Evolutionary conservation across 2,888 invertebrate genomes (phyloP), one percentile per base, ranked within the genome.

Genomic region (Chloroclystis v-ata): DNA sequence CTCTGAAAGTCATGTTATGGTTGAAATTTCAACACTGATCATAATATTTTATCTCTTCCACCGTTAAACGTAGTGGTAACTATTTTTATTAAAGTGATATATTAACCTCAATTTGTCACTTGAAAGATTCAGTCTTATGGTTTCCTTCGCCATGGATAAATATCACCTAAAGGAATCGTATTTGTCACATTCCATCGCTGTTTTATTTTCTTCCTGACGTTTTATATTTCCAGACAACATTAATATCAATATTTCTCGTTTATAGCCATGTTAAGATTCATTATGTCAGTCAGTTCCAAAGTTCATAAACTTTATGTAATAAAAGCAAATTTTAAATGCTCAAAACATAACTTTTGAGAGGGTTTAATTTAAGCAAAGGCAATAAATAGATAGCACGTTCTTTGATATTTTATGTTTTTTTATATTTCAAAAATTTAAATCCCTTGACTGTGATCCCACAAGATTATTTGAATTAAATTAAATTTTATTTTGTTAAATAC

Each of bases 71-170:
- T 28, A n/a, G 24, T 28, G 28, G 28, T 20, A 37, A 11, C 30
- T 32, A 37, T 44, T n/a, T 13, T 13, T 33, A 33, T 33, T 20
- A 20, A 20, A 20, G 40, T 4, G 20, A 28, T 16, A 35, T 28
- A 39, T 41, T 41, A 49, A 44, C 40, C 41, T 41, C 26, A 37
- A 49, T 49, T 44, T 37, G 40, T 28, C 41, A 49, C 10, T 47
- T 25, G n/a, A 20, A 28, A 43, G 29, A 30, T 43, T 35, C 43
- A 9, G 12, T 39, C 32, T 32, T 41, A 28, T 28, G 24, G 41
- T 32, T 45, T 42, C 37, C 38, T 35, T 28, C n/a, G 11, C 29
- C 45, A 39, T 45, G 24, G 12, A 46, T 50, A 46, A 46, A 50
- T 43, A 8, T 39, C 16, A 20, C 28, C 37, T 25, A 49, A 28